Conservation (phyloP, 2,888 invertebrate genomes). For the Tetragonula carbonaria region DNA sequence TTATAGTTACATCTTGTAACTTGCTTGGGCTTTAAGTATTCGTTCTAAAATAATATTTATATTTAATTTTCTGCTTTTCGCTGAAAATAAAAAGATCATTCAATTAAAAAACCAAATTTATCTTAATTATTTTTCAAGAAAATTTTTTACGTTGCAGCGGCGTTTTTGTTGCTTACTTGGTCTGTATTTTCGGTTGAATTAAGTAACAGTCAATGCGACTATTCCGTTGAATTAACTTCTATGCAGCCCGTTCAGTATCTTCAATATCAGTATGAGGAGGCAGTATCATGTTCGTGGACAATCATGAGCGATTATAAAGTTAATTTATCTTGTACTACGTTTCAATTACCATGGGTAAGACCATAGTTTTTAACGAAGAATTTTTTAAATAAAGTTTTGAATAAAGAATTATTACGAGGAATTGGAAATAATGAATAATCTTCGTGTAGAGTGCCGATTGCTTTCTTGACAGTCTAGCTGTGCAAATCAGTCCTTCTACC, state of each 20-base stretch:
- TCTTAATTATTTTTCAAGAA: neutral
- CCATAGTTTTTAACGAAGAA: too few relatives aligned
- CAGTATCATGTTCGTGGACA: slow-evolving; percentile 85
- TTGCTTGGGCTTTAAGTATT: neutral
- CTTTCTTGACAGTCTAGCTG: slow-evolving; percentile 83
- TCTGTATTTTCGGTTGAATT: neutral
- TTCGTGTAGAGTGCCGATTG: slow-evolving; percentile 84
- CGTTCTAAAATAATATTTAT: neutral
- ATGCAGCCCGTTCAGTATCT: slow-evolving; percentile 84
- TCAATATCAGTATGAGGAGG: slow-evolving; percentile 84
- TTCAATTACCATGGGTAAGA: slow-evolving; percentile 85
- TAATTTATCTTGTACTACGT: slow-evolving; percentile 83
- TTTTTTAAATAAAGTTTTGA: too few relatives aligned
- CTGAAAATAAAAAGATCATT: neutral
- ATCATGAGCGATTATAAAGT: slow-evolving; percentile 82
- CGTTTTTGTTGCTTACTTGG: slow-evolving; percentile 4
- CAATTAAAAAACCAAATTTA: too few relatives aligned
- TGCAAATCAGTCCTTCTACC: slow-evolving; percentile 85
- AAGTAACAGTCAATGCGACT: slow-evolving; percentile 84
- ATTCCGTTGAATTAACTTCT: slow-evolving; percentile 79
- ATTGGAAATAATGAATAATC: neutral
- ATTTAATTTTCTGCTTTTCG: too few relatives aligned
- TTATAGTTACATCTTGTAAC: too few relatives aligned
- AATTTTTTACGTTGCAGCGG: slow-evolving; percentile 19
- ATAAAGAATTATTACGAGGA: neutral